phyloP scores from a whole-genome alignment of 1,140 invertebrate species.

The Chrysomallon squamiferum region DNA sequence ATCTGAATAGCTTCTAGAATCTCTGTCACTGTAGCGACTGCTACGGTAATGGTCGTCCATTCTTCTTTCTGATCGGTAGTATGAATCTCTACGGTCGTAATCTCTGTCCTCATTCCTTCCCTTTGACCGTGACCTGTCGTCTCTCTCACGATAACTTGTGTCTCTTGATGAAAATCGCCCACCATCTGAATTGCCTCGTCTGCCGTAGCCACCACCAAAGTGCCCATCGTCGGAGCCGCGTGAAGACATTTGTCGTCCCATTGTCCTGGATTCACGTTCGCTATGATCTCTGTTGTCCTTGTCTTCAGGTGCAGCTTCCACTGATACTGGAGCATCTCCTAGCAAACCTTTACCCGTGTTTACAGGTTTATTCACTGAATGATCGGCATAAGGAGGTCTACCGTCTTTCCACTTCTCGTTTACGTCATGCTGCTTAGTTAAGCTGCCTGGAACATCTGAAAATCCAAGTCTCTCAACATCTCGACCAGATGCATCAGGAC shows the following conservation, averaged over 20 bases:
- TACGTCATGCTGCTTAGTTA: not conserved
- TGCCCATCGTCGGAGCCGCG: not conserved
- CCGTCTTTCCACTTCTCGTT: not conserved
- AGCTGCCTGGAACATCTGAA: not conserved
- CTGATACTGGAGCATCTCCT: slow-evolving; percentile 30
- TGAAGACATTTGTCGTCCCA: not conserved
- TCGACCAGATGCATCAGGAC: no score
- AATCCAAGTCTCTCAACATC: no score
- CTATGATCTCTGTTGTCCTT: not conserved
- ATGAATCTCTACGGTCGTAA: slow-evolving; percentile 11
- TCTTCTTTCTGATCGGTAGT: slow-evolving; percentile 21
- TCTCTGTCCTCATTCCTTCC: slow-evolving; percentile 24
- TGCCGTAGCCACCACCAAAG: not conserved
- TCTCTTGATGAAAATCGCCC: not conserved
- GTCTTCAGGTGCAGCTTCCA: not conserved
- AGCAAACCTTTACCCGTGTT: slow-evolving; percentile 21
- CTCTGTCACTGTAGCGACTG: slow-evolving; percentile 11
- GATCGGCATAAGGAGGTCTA: not conserved
- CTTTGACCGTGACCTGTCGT: not conserved
- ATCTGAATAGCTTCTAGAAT: slow-evolving; percentile 2
- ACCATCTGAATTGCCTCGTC: not conserved
- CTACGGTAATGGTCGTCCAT: slow-evolving; percentile 19
- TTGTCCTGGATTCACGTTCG: not conserved
- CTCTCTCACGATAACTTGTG: not conserved
- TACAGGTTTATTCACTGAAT: slow-evolving; percentile 8